Percentiles rank a stretch among this genome's conserved stretches.
phyloP scores from a whole-genome alignment of 2,113 vertebrate genomes.

The Aspidoscelis tigris region DNA sequence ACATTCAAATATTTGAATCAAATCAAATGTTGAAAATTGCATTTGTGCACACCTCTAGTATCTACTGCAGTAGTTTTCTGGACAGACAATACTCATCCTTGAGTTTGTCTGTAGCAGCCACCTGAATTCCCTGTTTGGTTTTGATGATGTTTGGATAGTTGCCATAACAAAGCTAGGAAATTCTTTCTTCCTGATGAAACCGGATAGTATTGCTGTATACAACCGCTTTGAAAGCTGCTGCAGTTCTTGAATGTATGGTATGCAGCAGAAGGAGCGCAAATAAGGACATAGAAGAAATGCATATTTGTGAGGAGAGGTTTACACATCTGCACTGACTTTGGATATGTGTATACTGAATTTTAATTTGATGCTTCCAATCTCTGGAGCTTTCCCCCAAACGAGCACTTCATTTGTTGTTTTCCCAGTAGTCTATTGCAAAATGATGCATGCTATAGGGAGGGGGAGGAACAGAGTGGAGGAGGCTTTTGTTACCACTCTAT shows the following conservation, averaged over 20 bases:
- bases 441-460: background rate
- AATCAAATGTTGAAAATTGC: background rate
- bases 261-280: background rate
- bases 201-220: background rate
- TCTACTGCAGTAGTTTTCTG: background rate
- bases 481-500: background rate
- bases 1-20: too few species aligned
- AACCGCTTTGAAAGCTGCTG: background rate
- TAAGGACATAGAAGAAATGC: background rate
- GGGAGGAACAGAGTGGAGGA: background rate
- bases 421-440: background rate
- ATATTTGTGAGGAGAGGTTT: constrained; percentile 11
- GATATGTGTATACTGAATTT: constrained; percentile 13
- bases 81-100: background rate
- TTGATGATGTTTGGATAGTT: background rate
- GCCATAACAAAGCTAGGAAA: constrained; percentile 10
- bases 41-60: background rate
- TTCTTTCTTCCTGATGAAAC: background rate
- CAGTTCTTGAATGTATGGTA: background rate
- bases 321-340: constrained; percentile 25
- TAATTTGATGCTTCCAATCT: constrained; percentile 15
- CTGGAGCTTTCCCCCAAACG: background rate
- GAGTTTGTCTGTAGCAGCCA: background rate
- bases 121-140: background rate
- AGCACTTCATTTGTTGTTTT: constrained; percentile 23